Evolutionary conservation across 2,797 vertebrate genomes (phyloP).

Genomic region (Lagocephalus sceleratus): DNA sequence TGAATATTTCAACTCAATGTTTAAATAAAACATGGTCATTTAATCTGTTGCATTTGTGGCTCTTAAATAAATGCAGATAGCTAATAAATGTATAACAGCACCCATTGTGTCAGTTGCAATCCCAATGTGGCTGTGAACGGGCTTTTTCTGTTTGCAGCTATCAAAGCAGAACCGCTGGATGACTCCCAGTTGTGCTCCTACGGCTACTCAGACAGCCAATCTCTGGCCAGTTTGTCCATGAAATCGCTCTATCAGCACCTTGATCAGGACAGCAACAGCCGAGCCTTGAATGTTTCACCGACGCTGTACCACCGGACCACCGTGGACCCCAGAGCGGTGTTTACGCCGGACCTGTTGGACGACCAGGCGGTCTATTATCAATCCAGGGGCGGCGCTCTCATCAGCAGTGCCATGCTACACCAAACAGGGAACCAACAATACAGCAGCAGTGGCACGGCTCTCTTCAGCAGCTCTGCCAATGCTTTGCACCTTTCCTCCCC

Average conservation of each 20-base stretch:
- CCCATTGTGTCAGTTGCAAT: too few species aligned
- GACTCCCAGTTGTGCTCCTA: constrained; percentile 83
- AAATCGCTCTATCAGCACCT: constrained; percentile 80
- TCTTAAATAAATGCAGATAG: too few species aligned
- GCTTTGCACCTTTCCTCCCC: constrained; percentile 17
- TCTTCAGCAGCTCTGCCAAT: constrained; percentile 14
- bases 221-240: constrained; percentile 74
- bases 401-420: constrained; percentile 79
- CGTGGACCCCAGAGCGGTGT: constrained; percentile 75
- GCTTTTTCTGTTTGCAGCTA: constrained; percentile 77
- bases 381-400: constrained; percentile 64
- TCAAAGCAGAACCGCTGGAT: constrained; percentile 92
- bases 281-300: constrained; percentile 47
- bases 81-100: neutral
- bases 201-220: constrained; percentile 73
- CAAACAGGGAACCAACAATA: constrained; percentile 60
- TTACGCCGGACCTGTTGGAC: constrained; percentile 69
- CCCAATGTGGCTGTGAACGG: neutral
- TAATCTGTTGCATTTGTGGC: too few species aligned
- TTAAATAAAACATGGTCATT: too few species aligned
- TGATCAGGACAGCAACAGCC: constrained; percentile 64
- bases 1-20: too few species aligned
- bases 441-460: constrained; percentile 51
- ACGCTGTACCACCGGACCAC: constrained; percentile 77
- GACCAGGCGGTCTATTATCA: constrained; percentile 80